Conservation (phyloP, 2,888 invertebrate species). For the Pachycephus smyrnensis region DNA sequence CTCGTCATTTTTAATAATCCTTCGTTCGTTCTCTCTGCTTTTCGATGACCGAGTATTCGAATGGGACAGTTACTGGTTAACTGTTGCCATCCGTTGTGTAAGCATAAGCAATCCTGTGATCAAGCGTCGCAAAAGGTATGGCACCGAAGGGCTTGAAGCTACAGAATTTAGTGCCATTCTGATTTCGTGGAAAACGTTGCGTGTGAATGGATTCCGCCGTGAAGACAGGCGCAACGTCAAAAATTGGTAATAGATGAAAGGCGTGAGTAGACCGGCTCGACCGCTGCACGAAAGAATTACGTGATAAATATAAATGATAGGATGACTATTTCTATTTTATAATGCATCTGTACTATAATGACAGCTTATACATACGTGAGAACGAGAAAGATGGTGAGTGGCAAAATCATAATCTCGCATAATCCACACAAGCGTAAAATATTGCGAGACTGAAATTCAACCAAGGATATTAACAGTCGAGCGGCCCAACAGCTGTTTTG, state of each 20-base stretch:
- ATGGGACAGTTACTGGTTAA: slow-evolving; percentile 48
- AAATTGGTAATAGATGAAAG: slow-evolving; percentile 98
- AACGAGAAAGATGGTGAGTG: slow-evolving; percentile 82
- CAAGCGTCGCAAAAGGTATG: slow-evolving; percentile 73
- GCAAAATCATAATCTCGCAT: slow-evolving; percentile 93
- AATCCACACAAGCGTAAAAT: slow-evolving; percentile 92
- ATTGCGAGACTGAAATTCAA: slow-evolving; percentile 91
- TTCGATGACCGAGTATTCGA: neutral
- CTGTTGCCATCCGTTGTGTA: slow-evolving; percentile 80
- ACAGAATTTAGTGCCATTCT: slow-evolving; percentile 78
- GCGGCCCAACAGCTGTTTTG: slow-evolving; percentile 92
- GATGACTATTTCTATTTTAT: neutral
- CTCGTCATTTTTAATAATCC: neutral
- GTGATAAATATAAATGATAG: neutral
- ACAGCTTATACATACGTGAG: slow-evolving; percentile 79
- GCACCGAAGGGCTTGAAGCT: slow-evolving; percentile 78
- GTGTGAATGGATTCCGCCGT: slow-evolving; percentile 94
- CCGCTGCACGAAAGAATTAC: slow-evolving; percentile 75
- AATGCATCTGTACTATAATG: neutral
- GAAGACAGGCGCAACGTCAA: slow-evolving; percentile 92
- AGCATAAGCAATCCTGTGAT: slow-evolving; percentile 75
- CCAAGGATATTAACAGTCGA: slow-evolving; percentile 85
- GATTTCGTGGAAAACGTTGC: slow-evolving; percentile 92
- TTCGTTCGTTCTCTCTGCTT: neutral
- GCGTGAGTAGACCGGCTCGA: slow-evolving; percentile 88